Percentiles rank a stretch among this genome's conserved stretches.
phyloP scores from a whole-genome alignment of 2,888 invertebrate species.

The Sphaerophoria taeniata region DNA sequence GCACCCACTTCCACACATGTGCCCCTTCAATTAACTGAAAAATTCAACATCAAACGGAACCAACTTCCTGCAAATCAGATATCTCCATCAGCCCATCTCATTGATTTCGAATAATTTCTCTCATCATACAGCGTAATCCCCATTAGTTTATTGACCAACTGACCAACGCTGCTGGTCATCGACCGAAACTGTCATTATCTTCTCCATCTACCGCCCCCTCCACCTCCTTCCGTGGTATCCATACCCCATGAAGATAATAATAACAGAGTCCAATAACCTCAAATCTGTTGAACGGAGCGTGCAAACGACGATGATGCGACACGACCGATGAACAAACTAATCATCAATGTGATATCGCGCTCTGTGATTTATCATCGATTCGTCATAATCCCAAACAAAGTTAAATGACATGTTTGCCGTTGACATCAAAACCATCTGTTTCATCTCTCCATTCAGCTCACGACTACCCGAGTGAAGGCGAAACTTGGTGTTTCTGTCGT shows the following conservation, averaged over 20 bases:
- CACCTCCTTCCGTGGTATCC: not conserved
- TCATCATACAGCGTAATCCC: not conserved
- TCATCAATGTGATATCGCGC: not conserved
- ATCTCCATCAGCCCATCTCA: no score
- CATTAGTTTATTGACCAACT: slow-evolving; percentile 1
- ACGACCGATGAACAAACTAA: not conserved
- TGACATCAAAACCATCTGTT: slow-evolving; percentile 54
- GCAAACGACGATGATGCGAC: not conserved
- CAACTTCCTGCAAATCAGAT: no score
- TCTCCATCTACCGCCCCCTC: not conserved
- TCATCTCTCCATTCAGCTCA: not conserved
- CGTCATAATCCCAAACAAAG: slow-evolving; percentile 36
- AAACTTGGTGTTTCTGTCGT: slow-evolving; percentile 32
- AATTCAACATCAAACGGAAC: no score
- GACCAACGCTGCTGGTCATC: not conserved
- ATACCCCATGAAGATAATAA: not conserved
- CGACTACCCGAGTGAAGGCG: not conserved
- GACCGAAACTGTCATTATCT: not conserved
- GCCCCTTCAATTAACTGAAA: no score
- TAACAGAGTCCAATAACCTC: not conserved
- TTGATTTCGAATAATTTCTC: not conserved
- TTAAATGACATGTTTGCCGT: slow-evolving; percentile 45
- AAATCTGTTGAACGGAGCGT: not conserved
- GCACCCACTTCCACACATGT: no score
- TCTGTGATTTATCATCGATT: slow-evolving; percentile 56